Base-by-base conservation (phyloP, 2,797 vertebrate genomes). In the Sternotherus odoratus region DNA sequence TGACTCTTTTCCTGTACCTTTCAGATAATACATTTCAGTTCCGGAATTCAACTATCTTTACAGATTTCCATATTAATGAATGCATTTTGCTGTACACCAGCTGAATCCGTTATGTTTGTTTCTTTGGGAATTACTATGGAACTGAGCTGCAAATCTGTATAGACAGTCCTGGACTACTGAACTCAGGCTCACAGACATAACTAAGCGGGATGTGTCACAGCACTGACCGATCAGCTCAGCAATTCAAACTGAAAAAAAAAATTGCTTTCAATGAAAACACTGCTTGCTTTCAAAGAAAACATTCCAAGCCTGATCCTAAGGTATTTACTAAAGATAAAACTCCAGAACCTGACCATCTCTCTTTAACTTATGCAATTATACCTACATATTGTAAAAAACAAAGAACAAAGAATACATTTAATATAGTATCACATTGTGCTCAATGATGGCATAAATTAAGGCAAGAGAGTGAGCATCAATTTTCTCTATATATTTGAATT, bases 351-450 rank as follows among this genome's bases (percentile, higher is more conserved):
- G 12, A 36, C 46, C 81, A 85, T 88, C 82, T 83, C 57, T 60
- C 69, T 87, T 56, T 13, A 86, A 75, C 10, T 57, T 83, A 82
- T 30, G 86, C 43, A 49, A 8, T 57, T 78, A 21, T 24, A 63
- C 23, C 24, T 82, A 77, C 0, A 6, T 88, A 51, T 11, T 87
- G 23, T 77, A 94, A 43, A 69, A 82, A 85, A 87, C 57, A 89
- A 51, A 90, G 66, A 87, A 48, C 79, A 90, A 81, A 78, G 60
- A 74, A 86, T 60, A 93, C 83, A 87, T 83, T 91, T n/a, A 89
- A 11, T 85, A 66, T 72, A 78, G 11, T 46, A 77, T 39, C 85
- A 88, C 79, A 43, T 86, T 50, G 93, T 81, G 77, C 74, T 90
- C 24, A 63, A n/a, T 88, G 56, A 84, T 92, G 86, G 89, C 83